Base-by-base conservation (phyloP, 1,140 invertebrate species). In the Babylonia areolata region DNA sequence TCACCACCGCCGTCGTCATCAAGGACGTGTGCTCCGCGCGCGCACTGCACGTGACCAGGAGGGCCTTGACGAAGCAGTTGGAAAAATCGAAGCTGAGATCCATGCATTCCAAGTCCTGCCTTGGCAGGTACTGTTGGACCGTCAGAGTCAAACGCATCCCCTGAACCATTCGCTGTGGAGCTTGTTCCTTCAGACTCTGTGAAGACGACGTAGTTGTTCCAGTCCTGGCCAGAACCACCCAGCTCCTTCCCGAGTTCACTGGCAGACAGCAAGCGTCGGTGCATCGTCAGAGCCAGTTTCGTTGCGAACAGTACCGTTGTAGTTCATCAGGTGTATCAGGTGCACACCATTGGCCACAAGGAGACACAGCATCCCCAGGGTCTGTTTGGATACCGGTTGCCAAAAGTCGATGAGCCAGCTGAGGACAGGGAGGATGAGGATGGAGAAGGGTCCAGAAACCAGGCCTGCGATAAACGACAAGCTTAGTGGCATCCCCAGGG, bases 51-150 rank as follows among this genome's bases (percentile, higher is more conserved):
- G 73, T 75, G 31, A 75, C 33, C 37, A 75, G 17, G 33, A 35
- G 35, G 31, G 73, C 33, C 37, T 75, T 75, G 33, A 75, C 73
- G 73, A 75, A 75, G 15, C 33, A 35, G 37, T 75, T 75, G 73
- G 33, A 20, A 37, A 23, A n/a, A 35, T 75, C 33, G 73, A 75
- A 75, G 6, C 33, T 33, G 28, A 75, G 12, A 33, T 75, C 73
- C 37, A 75, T 75, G 37, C 33, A 12, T 3, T 35, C 9, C 31
- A 37, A 75, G 33, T 6, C 73, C n/a, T 35, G 73, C 73, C 33
- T 37, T 6, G 33, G 31, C 28, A 75, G 33, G 12, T n/a, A n/a
- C n/a, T n/a, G n/a, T n/a, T n/a, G n/a, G n/a, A n/a, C n/a, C n/a
- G n/a, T n/a, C n/a, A n/a, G n/a, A n/a, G n/a, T n/a, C n/a, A n/a